Conservation (phyloP, 2,113 vertebrate species). For the Poeciliopsis turrubarensis region DNA sequence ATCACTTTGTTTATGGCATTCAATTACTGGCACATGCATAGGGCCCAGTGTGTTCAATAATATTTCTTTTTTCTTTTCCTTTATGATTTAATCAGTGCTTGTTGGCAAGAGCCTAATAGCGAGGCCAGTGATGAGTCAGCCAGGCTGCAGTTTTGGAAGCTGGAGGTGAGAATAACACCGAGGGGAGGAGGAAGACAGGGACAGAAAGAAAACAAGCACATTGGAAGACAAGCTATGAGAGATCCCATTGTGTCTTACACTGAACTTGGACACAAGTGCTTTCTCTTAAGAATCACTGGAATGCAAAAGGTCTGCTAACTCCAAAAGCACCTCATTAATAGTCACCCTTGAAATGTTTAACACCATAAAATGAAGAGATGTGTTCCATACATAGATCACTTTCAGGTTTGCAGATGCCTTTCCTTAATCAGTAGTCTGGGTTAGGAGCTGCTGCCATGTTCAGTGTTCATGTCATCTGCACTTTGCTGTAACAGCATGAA, state of each 20-base stretch:
- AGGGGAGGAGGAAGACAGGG: conserved; percentile 62
- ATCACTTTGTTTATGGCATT: conserved; percentile 47
- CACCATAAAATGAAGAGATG: conserved; percentile 44
- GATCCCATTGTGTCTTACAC: conserved; percentile 43
- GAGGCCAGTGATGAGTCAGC: conserved; percentile 79
- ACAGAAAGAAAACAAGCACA: conserved; percentile 57
- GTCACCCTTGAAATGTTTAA: conserved; percentile 58
- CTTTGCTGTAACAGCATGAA: conserved; percentile 23
- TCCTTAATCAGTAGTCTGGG: conserved; percentile 37
- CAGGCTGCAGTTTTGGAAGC: conserved; percentile 77
- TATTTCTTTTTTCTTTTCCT: conserved; percentile 61
- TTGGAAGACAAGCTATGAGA: conserved; percentile 40
- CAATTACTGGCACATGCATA: conserved; percentile 58
- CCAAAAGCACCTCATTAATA: conserved; percentile 40
- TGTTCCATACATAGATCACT: conserved; percentile 57
- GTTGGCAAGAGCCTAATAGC: conserved; percentile 79
- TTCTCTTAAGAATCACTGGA: conserved; percentile 28
- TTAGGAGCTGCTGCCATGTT: conserved; percentile 14
- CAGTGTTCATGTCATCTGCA: conserved; percentile 12
- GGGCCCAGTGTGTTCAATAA: conserved; percentile 59
- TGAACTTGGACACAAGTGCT: conserved; percentile 35
- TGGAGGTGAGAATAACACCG: conserved; percentile 79
- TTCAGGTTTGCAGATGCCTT: conserved; percentile 47
- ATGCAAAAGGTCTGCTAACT: conserved; percentile 30
- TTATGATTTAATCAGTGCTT: conserved; percentile 79